These are phyloP conservation scores for Sphinx pinastri DNA, from an alignment of 2,888 invertebrate species.

Conservation along the genomic window DNA sequence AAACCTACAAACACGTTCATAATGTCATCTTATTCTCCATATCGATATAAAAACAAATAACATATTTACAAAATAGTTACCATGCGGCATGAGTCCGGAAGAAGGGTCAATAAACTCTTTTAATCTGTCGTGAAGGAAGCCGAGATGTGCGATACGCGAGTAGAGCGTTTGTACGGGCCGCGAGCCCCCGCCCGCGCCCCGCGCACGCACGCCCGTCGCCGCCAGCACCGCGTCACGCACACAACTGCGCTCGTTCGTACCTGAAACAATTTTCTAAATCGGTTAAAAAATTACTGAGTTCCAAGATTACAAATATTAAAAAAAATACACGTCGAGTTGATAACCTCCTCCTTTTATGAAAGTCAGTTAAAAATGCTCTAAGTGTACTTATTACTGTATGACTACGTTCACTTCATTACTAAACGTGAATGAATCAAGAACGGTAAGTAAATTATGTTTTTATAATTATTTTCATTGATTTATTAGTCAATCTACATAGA, in stretches of 20 bases:
- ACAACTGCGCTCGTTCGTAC: conserved; percentile 58
- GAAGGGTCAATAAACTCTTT: conserved; percentile 90
- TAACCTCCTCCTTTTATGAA: no score
- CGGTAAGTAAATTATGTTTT: no score
- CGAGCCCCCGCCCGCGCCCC: conserved; percentile 73
- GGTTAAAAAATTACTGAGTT: no score
- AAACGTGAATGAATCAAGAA: no score
- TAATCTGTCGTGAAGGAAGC: conserved; percentile 92
- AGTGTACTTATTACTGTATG: no score
- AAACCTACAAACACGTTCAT: conserved; percentile 78
- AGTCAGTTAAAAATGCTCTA: no score
- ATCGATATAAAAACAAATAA: background rate
- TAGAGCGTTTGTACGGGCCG: conserved; percentile 86
- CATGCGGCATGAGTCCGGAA: conserved; percentile 85
- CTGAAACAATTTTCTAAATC: conserved; percentile 37
- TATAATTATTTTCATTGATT: no score
- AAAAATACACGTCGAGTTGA: no score
- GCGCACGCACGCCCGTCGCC: conserved; percentile 95
- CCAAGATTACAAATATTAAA: no score
- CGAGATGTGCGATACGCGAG: conserved; percentile 92
- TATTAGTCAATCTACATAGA: no score
- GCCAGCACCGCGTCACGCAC: conserved; percentile 92
- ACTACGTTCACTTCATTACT: no score
- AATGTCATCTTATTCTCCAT: no score
- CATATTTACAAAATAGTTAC: conserved; percentile 44